Base-by-base conservation (phyloP, 2,888 invertebrate species). In the Sarcophaga caerulescens region DNA sequence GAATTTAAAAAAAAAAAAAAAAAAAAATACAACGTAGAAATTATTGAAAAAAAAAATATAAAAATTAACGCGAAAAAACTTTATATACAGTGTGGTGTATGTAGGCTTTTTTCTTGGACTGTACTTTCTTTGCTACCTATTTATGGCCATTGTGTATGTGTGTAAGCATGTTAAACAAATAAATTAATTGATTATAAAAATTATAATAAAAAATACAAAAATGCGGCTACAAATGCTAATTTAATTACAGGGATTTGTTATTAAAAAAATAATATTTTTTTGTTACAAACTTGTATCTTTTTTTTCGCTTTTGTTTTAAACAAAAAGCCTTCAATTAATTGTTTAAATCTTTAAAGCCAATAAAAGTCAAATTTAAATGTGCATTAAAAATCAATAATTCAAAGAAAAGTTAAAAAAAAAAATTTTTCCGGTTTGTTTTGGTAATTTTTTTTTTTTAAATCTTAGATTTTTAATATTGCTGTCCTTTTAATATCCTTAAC, bases 161-260 rank as follows among this genome's bases (percentile, higher is more conserved):
- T 35, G 35, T 35, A 35, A 35, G 35, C 52, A 17, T 52, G 52
- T 70, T 62, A 21, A 63, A 14, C 17, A 78, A 69, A 78, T n/a
- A 63, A 68, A 68, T 57, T 60, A 17, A 35, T 17, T 44, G 19
- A 44, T 68, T 45, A n/a, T 35, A 35, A 35, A 35, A 10, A 35
- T 35, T 35, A 2, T 10, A 8, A 35, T 35, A 35, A 68, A 44
- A 35, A 44, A 57, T 3, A 17, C 0, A 52, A 52, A 35, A 45
- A 11, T 14, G 5, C 14, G 5, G 2, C 45, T 2, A 68, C 0
- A 52, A 59, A 21, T 19, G 17, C 3, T 65, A 59, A 81, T 74
- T 74, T 74, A 81, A 81, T 81, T 68, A 81, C 66, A 63, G 23
- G 4, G 6, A 47, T 65, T 71, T 65, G 10, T 35, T 35, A 35